Percentiles rank a stretch among this genome's conserved stretches.
Evolutionary conservation across 2,797 vertebrate genomes (phyloP).

Genomic region (Clangula hyemalis): DNA sequence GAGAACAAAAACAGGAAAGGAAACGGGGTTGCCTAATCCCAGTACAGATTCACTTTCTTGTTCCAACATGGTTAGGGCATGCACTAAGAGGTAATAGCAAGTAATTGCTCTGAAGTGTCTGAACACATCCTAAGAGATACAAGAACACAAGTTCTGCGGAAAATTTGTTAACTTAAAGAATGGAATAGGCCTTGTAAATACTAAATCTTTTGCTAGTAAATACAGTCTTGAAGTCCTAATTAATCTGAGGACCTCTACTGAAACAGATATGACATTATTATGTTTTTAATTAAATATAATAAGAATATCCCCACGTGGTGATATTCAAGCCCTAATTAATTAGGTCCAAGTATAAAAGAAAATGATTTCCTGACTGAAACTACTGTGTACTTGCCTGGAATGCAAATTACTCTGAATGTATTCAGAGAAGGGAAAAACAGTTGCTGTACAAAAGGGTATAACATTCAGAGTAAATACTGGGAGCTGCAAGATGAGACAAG

Average conservation of each 20-base stretch:
- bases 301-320: not conserved
- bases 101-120: not conserved
- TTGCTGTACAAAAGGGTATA: not conserved
- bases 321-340: not conserved
- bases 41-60: constrained; percentile 16
- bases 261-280: not conserved
- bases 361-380: not conserved
- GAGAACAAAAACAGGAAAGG: not conserved
- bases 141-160: not conserved
- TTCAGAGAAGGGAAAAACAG: not conserved
- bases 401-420: not conserved
- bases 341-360: not conserved
- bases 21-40: not conserved
- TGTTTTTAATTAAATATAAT: not conserved
- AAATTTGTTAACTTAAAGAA: not conserved
- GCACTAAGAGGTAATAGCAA: not conserved
- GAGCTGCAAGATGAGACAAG: constrained; percentile 41
- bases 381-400: not conserved
- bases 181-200: not conserved
- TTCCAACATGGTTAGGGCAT: not conserved
- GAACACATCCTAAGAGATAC: not conserved
- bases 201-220: not conserved
- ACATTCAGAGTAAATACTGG: not conserved
- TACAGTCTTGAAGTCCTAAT: not conserved
- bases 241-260: not conserved